Base-by-base conservation (phyloP, 2,797 vertebrate species). In the Dallia pectoralis region DNA sequence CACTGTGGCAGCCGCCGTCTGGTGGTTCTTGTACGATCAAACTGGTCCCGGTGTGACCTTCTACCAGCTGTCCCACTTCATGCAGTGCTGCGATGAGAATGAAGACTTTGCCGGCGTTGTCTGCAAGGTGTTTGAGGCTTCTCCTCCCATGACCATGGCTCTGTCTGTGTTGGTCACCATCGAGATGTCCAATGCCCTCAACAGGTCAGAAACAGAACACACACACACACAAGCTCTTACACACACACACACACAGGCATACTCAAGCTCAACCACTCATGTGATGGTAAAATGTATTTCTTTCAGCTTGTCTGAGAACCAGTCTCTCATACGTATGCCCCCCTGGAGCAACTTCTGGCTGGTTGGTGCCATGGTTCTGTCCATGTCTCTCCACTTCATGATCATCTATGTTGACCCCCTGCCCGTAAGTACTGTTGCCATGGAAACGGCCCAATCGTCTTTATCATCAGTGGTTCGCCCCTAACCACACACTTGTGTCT, bases 61-160 rank as follows among this genome's bases (percentile, higher is more conserved):
- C 89, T 91, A 97, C 86, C 97, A 99, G 91, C 93, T 99, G 95
- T 96, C 95, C 67, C 96, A 97, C 92, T 98, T 97, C 92, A 96
- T 97, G 96, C 93, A 98, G 89, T 98, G 96, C 89, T 81, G 91
- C 0, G 94, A 92, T 0, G 91, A 95, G 1, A 94, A 95, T 0
- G 81, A 85, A 18, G 91, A 95, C 65, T 98, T 98, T 1, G 61
- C 78, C 0, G 94, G 92, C 6, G 0, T 96, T 1, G 92, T 96
- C 0, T 97, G 96, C 33, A 91, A 95, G 5, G 79, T 97, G 83
- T 98, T 98, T 81, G 96, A 97, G 88, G 91, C 95, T 1, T 49
- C 91, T 0, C 82, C 94, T 61, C 96, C 96, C 77, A 98, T 98
- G 96, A 98, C 96, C 87, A 97, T 98, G 96, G 96, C 96, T 33